These are phyloP conservation scores for Gorsachius magnificus DNA, from an alignment of 2,797 vertebrate species.

Conservation along the genomic window DNA sequence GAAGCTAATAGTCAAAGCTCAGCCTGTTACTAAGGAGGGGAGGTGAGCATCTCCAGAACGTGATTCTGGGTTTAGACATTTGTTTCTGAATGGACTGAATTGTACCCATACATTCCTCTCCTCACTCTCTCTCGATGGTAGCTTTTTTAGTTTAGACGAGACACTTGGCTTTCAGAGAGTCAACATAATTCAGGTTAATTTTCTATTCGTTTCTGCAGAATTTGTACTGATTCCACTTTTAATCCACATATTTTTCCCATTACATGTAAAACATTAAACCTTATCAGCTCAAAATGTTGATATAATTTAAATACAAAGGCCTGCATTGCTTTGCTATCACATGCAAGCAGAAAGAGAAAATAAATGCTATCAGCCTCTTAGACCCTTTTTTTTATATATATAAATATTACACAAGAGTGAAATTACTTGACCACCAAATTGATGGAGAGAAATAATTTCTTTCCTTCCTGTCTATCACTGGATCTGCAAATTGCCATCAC, in stretches of 20 bases:
- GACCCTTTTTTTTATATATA: not conserved
- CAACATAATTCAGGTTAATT: not conserved
- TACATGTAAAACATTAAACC: not conserved
- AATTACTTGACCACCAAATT: not conserved
- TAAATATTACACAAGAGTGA: not conserved
- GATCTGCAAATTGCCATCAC: not conserved
- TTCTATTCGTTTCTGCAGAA: not conserved
- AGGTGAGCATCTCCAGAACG: not conserved
- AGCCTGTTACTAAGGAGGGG: not conserved
- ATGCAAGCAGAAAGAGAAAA: not conserved
- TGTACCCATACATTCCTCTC: not conserved
- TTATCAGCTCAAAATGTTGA: not conserved
- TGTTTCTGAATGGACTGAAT: not conserved
- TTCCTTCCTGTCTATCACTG: not conserved
- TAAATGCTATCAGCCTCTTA: not conserved
- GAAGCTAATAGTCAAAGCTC: not conserved
- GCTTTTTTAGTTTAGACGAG: not conserved
- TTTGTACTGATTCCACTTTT: not conserved
- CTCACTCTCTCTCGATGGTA: not conserved
- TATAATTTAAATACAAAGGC: not conserved
- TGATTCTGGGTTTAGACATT: not conserved
- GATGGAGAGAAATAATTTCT: not conserved
- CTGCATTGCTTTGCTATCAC: not conserved
- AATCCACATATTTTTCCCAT: not conserved
- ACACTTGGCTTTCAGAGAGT: not conserved